phyloP scores from a whole-genome alignment of 2,113 vertebrate genomes.

The Syngnathus floridae region DNA sequence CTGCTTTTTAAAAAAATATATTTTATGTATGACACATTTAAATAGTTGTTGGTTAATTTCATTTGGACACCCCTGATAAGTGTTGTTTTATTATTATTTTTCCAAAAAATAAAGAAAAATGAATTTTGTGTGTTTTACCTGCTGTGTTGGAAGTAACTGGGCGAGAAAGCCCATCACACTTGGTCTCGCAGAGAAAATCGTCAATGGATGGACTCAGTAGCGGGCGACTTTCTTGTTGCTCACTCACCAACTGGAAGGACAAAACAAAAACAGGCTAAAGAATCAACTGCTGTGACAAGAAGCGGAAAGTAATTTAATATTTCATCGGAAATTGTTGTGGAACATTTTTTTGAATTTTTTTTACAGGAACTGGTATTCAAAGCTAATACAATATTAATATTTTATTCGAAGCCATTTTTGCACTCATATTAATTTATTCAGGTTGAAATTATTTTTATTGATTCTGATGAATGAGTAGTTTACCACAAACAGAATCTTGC shows the following conservation, averaged over 20 bases:
- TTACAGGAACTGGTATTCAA: too few relatives aligned
- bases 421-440: neutral
- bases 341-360: neutral
- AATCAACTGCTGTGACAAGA: neutral
- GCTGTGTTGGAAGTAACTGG: slow-evolving; percentile 96
- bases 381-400: too few relatives aligned
- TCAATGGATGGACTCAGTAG: slow-evolving; percentile 97
- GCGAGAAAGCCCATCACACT: slow-evolving; percentile 85
- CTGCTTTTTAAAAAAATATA: too few relatives aligned
- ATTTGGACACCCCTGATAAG: too few relatives aligned
- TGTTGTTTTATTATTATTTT: too few relatives aligned
- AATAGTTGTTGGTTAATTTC: too few relatives aligned
- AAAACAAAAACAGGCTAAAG: slow-evolving; percentile 49
- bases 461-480: neutral
- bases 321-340: neutral
- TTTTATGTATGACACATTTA: slow-evolving; percentile 12
- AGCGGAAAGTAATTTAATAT: neutral
- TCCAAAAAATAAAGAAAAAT: neutral
- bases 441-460: neutral
- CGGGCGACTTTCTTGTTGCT: slow-evolving; percentile 97
- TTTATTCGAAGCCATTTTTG: neutral
- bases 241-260: slow-evolving; percentile 90
- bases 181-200: slow-evolving; percentile 96
- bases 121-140: slow-evolving; percentile 39
- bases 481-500: neutral